These are phyloP conservation scores for Ceratoteleas bidentatus DNA, from an alignment of 1,140 invertebrate species.

Conservation along the genomic window DNA sequence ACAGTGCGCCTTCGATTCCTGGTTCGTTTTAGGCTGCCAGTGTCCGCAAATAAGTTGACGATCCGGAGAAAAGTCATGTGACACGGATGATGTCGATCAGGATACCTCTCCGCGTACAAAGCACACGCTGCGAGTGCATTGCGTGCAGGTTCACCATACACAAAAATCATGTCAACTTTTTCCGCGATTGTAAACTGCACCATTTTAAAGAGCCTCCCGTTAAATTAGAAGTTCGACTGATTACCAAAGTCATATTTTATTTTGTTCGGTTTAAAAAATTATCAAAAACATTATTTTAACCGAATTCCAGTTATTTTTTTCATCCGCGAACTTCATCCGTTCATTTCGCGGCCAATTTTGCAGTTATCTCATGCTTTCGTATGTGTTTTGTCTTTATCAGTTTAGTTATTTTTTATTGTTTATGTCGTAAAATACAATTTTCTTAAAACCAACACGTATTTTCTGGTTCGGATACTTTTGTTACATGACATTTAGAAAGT, in stretches of 20 bases:
- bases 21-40: conserved; percentile 14
- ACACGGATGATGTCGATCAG: conserved; percentile 9
- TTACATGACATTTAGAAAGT: no score
- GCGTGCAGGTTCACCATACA: conserved; percentile 7
- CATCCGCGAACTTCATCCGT: no score
- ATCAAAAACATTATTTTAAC: background rate
- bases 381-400: no score
- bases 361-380: no score
- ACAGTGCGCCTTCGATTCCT: conserved; percentile 17
- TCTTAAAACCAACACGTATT: no score
- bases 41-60: conserved; percentile 22
- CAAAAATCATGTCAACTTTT: conserved; percentile 21
- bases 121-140: conserved; percentile 6
- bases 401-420: no score
- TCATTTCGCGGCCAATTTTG: no score
- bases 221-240: background rate
- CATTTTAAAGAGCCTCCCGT: conserved; percentile 5
- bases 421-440: no score
- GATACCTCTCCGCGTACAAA: conserved; percentile 22
- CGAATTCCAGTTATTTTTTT: no score
- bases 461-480: no score
- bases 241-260: conserved; percentile 1
- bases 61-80: conserved; percentile 22
- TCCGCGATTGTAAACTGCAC: conserved; percentile 2
- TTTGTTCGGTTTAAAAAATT: background rate